Percentiles rank a stretch among this genome's conserved stretches.
Evolutionary conservation across 1,140 invertebrate genomes (phyloP).

Genomic region (Brachionus calyciflorus): DNA sequence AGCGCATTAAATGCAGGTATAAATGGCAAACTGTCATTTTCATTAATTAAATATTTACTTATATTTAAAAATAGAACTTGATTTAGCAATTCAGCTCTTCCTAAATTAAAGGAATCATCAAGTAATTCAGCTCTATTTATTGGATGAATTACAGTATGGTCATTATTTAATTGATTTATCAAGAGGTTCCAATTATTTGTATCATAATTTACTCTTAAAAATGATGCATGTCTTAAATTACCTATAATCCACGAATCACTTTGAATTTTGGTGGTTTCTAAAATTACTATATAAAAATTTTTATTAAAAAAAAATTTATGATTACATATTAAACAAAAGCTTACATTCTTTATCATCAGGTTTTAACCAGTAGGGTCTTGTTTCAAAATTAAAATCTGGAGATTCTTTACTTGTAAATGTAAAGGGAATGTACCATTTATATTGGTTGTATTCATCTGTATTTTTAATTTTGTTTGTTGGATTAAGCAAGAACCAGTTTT

Average conservation of each 20-base stretch:
- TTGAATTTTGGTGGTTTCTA: neutral
- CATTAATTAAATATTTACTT: conserved; percentile 5
- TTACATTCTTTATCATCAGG: conserved; percentile 48
- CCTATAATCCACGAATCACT: conserved; percentile 66
- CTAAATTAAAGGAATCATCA: conserved; percentile 80
- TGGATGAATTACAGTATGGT: conserved; percentile 48
- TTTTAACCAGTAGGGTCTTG: conserved; percentile 60
- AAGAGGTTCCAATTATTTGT: conserved; percentile 72
- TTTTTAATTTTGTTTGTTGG: conserved; percentile 5
- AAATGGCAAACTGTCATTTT: conserved; percentile 29
- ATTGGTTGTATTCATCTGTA: neutral
- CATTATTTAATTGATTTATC: conserved; percentile 51
- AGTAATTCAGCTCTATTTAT: conserved; percentile 74
- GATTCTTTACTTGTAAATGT: conserved; percentile 48
- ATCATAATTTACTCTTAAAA: conserved; percentile 81
- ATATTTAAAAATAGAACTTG: conserved; percentile 29
- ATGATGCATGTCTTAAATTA: conserved; percentile 79
- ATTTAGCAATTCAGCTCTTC: conserved; percentile 49
- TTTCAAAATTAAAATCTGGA: conserved; percentile 45
- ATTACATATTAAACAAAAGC: neutral
- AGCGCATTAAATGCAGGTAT: conserved; percentile 26
- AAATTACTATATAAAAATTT: neutral
- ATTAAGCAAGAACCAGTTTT: conserved; percentile 63
- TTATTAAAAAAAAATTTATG: neutral
- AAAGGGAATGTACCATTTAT: conserved; percentile 51